Conservation (phyloP, 2,113 vertebrate genomes). For the Plecturocebus donacophilus region DNA sequence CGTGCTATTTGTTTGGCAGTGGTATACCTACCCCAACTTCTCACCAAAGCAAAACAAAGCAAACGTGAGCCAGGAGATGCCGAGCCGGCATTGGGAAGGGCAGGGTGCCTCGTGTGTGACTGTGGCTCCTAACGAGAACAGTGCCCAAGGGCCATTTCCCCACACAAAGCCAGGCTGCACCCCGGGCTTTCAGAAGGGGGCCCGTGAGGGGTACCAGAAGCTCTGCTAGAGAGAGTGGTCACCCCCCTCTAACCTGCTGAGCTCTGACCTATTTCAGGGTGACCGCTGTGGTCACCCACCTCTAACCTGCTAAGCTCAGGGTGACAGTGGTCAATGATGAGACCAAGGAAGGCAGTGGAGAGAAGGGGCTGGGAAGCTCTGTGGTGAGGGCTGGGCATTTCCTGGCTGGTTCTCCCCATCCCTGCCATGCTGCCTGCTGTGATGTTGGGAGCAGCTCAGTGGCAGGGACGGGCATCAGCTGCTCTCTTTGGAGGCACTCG, state of each 20-base stretch:
- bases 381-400: neutral
- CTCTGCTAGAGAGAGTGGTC: neutral
- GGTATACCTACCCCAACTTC: rapidly evolving
- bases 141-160: rapidly evolving
- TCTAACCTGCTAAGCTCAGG: too few relatives aligned
- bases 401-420: rapidly evolving
- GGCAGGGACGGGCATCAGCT: rapidly evolving
- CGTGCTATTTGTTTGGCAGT: rapidly evolving
- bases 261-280: too few relatives aligned
- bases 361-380: neutral
- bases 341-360: rapidly evolving
- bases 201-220: rapidly evolving
- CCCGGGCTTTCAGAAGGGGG: neutral
- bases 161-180: rapidly evolving
- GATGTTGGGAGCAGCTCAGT: rapidly evolving
- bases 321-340: rapidly evolving
- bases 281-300: neutral
- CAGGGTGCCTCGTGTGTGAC: rapidly evolving
- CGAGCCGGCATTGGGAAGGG: rapidly evolving
- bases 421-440: rapidly evolving
- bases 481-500: neutral
- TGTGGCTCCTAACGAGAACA: rapidly evolving
- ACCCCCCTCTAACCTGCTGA: too few relatives aligned
- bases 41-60: neutral
- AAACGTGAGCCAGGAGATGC: rapidly evolving